phyloP scores from a whole-genome alignment of 1,140 invertebrate genomes.

The Panonychus citri region DNA sequence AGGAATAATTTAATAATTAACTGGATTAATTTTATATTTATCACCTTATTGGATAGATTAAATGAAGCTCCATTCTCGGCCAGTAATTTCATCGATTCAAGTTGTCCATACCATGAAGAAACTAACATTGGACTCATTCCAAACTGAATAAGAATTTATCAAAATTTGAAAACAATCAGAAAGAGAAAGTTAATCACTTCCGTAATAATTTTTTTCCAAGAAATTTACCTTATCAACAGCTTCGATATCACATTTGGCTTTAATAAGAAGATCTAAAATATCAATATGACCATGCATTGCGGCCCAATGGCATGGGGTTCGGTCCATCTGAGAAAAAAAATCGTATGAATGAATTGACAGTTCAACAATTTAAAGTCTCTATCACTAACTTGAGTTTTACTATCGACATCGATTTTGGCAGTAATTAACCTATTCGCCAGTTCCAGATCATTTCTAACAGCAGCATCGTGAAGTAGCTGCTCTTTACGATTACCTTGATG shows the following conservation, averaged over 20 bases:
- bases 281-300: conserved; percentile 43
- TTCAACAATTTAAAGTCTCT: background rate
- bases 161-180: background rate
- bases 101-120: conserved; percentile 55
- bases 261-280: conserved; percentile 42
- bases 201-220: too few relatives aligned
- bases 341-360: background rate
- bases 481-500: conserved; percentile 15
- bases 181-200: background rate
- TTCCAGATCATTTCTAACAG: conserved; percentile 21
- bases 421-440: conserved; percentile 18
- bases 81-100: conserved; percentile 41
- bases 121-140: conserved; percentile 55
- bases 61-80: conserved; percentile 47
- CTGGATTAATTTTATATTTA: conserved; percentile 4
- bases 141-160: conserved; percentile 30
- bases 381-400: conserved; percentile 21
- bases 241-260: conserved; percentile 47
- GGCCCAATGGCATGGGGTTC: conserved; percentile 50
- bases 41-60: conserved; percentile 48
- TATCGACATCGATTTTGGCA: conserved; percentile 21
- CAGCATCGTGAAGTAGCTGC: conserved; percentile 22
- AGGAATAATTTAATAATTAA: background rate
- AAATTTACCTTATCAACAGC: conserved; percentile 41
- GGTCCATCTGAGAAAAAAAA: conserved; percentile 35